phyloP scores from a whole-genome alignment of 2,113 vertebrate species.

The Argyrosomus japonicus region DNA sequence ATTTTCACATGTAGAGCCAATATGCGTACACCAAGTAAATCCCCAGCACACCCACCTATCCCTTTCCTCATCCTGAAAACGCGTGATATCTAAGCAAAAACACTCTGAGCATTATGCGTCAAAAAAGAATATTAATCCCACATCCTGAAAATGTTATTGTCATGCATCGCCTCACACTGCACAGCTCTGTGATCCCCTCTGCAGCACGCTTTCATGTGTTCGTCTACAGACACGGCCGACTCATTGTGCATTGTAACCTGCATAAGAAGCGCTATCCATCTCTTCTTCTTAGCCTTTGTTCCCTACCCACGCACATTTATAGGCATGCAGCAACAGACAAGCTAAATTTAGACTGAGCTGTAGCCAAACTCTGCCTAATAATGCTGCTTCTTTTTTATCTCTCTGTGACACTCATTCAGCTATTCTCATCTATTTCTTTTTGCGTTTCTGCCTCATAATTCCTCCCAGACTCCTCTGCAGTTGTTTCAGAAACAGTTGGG shows the following conservation, averaged over 20 bases:
- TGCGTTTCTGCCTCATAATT: constrained; percentile 21
- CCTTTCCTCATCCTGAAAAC: constrained; percentile 24
- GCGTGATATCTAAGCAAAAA: constrained; percentile 8
- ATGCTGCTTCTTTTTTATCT: constrained; percentile 46
- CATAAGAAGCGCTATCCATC: constrained; percentile 9
- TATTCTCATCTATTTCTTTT: constrained; percentile 35
- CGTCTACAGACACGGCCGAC: constrained; percentile 26
- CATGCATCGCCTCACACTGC: not conserved
- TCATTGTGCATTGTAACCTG: constrained; percentile 38
- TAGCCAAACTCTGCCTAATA: constrained; percentile 64
- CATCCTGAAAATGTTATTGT: constrained; percentile 44
- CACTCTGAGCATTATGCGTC: constrained; percentile 8
- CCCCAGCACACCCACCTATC: constrained; percentile 32
- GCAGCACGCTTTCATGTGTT: constrained; percentile 48
- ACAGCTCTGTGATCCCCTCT: constrained; percentile 43
- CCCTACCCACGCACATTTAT: constrained; percentile 44
- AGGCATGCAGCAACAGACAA: constrained; percentile 62
- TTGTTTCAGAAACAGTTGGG: not conserved
- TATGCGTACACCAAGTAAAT: constrained; percentile 11
- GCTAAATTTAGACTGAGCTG: constrained; percentile 76
- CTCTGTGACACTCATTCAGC: constrained; percentile 1
- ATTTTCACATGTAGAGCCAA: constrained; percentile 1
- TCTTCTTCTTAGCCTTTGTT: constrained; percentile 40
- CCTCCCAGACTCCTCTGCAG: not conserved
- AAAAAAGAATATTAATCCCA: constrained; percentile 53